Evolutionary conservation across 1,140 invertebrate genomes (phyloP).

Genomic region (Cyphomyrmex costatus): DNA sequence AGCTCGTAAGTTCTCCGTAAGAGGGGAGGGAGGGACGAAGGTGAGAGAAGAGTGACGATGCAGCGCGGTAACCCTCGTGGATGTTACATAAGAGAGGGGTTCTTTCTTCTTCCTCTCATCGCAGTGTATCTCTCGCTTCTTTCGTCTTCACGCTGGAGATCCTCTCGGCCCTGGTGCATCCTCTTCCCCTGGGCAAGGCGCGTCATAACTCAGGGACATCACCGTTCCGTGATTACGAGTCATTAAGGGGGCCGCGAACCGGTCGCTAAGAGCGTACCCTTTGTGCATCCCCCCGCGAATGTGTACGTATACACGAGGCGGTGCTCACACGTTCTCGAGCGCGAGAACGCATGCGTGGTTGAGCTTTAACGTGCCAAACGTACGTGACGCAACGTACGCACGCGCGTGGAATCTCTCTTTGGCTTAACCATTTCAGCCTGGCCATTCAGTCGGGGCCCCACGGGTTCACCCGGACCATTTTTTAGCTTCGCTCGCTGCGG

Average conservation of each 20-base stretch:
- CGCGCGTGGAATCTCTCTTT: constrained; percentile 60
- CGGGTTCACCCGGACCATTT: constrained; percentile 72
- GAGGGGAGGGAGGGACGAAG: constrained; percentile 30
- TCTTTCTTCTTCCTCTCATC: constrained; percentile 45
- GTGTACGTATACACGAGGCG: constrained; percentile 27
- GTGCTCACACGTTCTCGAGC: background rate
- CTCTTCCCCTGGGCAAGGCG: constrained; percentile 57
- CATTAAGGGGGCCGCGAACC: constrained; percentile 80
- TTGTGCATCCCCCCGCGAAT: constrained; percentile 67
- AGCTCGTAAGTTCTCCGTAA: constrained; percentile 68
- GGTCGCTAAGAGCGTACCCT: constrained; percentile 76
- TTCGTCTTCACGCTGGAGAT: constrained; percentile 4
- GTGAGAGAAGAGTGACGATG: constrained; percentile 21
- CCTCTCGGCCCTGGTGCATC: background rate
- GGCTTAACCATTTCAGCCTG: constrained; percentile 71
- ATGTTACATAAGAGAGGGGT: constrained; percentile 70
- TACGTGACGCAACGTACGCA: constrained; percentile 63
- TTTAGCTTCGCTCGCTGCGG: constrained; percentile 77
- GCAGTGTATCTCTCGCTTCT: constrained; percentile 8
- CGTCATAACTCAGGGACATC: constrained; percentile 81
- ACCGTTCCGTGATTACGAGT: constrained; percentile 81
- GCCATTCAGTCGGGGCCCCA: constrained; percentile 72
- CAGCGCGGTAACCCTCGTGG: constrained; percentile 52
- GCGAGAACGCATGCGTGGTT: constrained; percentile 35
- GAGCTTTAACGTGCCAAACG: constrained; percentile 62